A percentile compares a stretch with the other conserved stretches of the same genome.
These are phyloP conservation scores for Bufo gargarizans DNA, from an alignment of 2,113 vertebrate species.

Conservation along the genomic window DNA sequence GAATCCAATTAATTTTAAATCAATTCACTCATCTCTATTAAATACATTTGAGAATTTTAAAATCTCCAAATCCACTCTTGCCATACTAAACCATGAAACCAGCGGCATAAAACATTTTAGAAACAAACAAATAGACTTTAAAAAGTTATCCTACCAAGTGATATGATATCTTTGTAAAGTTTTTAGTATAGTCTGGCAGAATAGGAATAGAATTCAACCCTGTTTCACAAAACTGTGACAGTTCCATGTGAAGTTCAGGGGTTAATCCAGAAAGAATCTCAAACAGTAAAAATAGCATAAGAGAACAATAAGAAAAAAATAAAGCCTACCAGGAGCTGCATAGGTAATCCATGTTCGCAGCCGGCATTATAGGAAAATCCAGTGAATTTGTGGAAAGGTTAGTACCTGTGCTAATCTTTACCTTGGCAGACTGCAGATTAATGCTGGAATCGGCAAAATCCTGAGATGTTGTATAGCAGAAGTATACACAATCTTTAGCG, in stretches of 20 bases:
- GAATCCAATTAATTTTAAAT: no score
- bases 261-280: not conserved
- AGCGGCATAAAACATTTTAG: no score
- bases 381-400: slow-evolving; percentile 4
- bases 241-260: not conserved
- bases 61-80: no score
- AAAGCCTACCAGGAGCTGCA: not conserved
- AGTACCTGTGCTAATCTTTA: not conserved
- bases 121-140: no score
- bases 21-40: no score
- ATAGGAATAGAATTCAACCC: not conserved
- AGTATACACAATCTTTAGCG: not conserved
- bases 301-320: not conserved
- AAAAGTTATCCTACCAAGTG: no score
- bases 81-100: no score
- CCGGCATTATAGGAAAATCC: not conserved
- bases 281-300: not conserved
- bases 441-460: not conserved
- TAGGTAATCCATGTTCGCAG: not conserved
- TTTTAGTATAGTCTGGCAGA: no score
- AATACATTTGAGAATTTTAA: no score
- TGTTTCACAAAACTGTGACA: not conserved
- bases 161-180: no score
- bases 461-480: not conserved
- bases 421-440: not conserved